phyloP scores from a whole-genome alignment of 2,888 invertebrate species.

The Unio pictorum region DNA sequence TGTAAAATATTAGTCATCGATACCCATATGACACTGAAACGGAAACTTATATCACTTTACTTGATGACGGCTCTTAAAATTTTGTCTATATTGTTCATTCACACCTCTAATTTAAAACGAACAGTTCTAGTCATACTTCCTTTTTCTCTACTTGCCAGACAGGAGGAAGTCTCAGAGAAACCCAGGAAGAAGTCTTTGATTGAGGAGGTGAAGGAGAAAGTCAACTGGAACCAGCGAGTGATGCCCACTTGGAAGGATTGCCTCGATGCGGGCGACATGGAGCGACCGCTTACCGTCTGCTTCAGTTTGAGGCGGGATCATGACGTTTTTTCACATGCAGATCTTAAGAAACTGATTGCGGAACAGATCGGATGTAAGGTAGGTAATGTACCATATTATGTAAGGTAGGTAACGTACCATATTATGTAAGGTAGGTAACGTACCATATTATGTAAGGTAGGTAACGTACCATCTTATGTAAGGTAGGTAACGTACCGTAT shows the following conservation, averaged over 20 bases:
- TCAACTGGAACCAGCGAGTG: conserved; percentile 29
- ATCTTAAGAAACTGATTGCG: conserved; percentile 22
- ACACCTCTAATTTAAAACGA: no score
- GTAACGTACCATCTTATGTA: no score
- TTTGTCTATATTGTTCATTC: no score
- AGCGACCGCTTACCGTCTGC: conserved; percentile 16
- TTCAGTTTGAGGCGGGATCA: conserved; percentile 25
- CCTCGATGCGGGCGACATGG: background rate
- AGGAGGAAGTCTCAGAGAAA: no score
- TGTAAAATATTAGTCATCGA: no score
- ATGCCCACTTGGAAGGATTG: conserved; percentile 8
- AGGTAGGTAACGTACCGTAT: background rate
- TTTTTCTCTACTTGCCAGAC: no score
- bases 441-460: background rate
- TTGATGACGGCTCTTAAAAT: no score
- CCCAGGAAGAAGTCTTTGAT: conserved; percentile 22
- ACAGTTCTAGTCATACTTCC: no score
- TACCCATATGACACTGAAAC: no score
- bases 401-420: background rate
- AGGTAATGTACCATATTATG: background rate
- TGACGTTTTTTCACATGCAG: conserved; percentile 15
- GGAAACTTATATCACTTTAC: no score
- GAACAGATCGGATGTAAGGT: conserved; percentile 21
- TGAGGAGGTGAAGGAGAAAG: conserved; percentile 30
- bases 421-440: no score